Evolutionary conservation across 2,113 vertebrate genomes (phyloP), one percentile per base, ranked within the genome.

Genomic region (Cyphomyrus discorhynchus): DNA sequence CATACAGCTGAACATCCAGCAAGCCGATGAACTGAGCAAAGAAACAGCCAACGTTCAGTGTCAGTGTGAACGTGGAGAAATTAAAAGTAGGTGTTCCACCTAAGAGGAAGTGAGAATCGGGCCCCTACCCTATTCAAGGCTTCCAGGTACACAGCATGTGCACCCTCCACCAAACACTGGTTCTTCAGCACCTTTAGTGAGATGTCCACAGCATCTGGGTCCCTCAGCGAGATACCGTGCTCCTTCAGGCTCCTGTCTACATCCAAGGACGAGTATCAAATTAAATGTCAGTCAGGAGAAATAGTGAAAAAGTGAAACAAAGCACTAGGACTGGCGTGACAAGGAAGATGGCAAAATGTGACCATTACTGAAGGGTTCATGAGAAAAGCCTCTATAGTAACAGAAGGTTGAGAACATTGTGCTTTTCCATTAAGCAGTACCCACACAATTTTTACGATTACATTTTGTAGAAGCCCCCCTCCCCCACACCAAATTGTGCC

Each of bases 121-220:
- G 45, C 5, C 42, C 91, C 7, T 97, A 99, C 98, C 96, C 96
- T 96, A 93, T 99, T 99, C 91, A 99, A 96, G 88, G 97, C 97
- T 56, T 95, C 95, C 88, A 99, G 96, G 92, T 97, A 97, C 82
- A 98, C 92, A 0, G 95, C 95, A 90, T 98, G 98, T 88, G 97
- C 95, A 89, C 97, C 97, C 90, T 98, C 97, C 91, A 96, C 91
- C 45, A 98, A 96, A 93, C 97, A 98, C 58, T 98, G 97, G 91
- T 97, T 98, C 92, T 97, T 97, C 93, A 98, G 93, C 56, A 97
- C 94, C 93, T 94, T 97, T 89, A 97, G 92, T 3, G 95, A 97
- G 53, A 96, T 94, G 39, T 96, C 95, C 5, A 93, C 94, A 90
- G 94, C 94, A 92, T 97, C 96, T 0, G 96, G 94, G 90, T 97